Base-by-base conservation (phyloP, 1,140 invertebrate species). In the Cydia pomonella region DNA sequence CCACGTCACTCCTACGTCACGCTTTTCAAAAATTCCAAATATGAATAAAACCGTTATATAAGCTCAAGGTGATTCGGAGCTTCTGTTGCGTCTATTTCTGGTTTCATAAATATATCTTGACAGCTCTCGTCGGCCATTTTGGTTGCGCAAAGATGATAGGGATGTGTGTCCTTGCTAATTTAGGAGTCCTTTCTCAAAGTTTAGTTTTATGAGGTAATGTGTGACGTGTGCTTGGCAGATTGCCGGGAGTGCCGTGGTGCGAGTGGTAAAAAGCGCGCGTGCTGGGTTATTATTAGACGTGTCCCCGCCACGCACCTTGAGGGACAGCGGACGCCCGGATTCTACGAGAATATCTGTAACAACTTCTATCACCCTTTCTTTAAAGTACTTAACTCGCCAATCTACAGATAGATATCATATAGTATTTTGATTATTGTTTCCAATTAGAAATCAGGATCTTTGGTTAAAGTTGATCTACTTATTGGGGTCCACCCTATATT, bases 61-160 rank as follows among this genome's bases (percentile, higher is more conserved):
- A 93, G 77, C 84, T 90, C 90, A 93, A 93, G 91, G 91, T 92
- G 91, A 92, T 90, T 92, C 87, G 85, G 77, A 76, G 87, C 82
- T 80, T 87, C 33, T 38, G 33, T 38, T 38, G 85, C 87, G 82
- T 90, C 91, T 92, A 92, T 92, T 92, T 92, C 87, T 82, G 89
- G 82, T 90, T 92, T 92, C 90, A 91, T 92, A 93, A 91, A 92
- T 92, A 92, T 85, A 88, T 87, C 88, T 86, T 87, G 91, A 91
- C 91, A 91, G 91, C 87, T 86, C 44, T 88, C 83, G 86, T 80
- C 89, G 76, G 89, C 89, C 87, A 90, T 89, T 73, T 89, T 90
- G 78, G 87, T 91, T 92, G 88, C 89, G 89, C 82, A 81, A 80
- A 76, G 78, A 79, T 82, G 81, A 79, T 82, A 74, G 77, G 85